Evolutionary conservation across 1,140 invertebrate species (phyloP).

Genomic region (fruit fly (Drosophila melanogaster)): DNA sequence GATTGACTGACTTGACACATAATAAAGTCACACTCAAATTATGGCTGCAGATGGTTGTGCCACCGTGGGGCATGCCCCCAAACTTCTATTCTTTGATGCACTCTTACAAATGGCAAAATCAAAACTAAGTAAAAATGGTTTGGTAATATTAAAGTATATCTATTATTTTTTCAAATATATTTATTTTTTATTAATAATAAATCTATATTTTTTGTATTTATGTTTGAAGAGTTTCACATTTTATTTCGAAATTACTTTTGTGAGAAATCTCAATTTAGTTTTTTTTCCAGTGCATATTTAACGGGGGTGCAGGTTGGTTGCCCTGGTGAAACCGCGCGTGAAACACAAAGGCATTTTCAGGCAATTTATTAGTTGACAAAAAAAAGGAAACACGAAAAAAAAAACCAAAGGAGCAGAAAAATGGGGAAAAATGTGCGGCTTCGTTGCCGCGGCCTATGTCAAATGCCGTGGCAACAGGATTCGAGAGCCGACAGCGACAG

Average conservation of each 20-base stretch:
- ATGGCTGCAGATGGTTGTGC: slow-evolving; percentile 71
- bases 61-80: slow-evolving; percentile 17
- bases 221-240: no score
- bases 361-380: slow-evolving; percentile 76
- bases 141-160: no score
- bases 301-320: slow-evolving; percentile 46
- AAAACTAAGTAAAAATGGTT: neutral
- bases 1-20: slow-evolving; percentile 80
- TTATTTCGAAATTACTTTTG: no score
- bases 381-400: slow-evolving; percentile 29
- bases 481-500: slow-evolving; percentile 9
- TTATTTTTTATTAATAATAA: no score
- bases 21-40: slow-evolving; percentile 80
- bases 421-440: slow-evolving; percentile 58
- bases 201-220: no score
- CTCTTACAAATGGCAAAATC: neutral
- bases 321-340: slow-evolving; percentile 77
- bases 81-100: neutral
- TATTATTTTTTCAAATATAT: no score
- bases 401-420: slow-evolving; percentile 31
- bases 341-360: slow-evolving; percentile 78
- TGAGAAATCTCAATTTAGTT: no score
- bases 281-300: slow-evolving; percentile 11
- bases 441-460: slow-evolving; percentile 40
- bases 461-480: slow-evolving; percentile 47